Evolutionary conservation across 2,888 invertebrate genomes (phyloP), one percentile per base, ranked within the genome.

Genomic region (Eilema caniola): DNA sequence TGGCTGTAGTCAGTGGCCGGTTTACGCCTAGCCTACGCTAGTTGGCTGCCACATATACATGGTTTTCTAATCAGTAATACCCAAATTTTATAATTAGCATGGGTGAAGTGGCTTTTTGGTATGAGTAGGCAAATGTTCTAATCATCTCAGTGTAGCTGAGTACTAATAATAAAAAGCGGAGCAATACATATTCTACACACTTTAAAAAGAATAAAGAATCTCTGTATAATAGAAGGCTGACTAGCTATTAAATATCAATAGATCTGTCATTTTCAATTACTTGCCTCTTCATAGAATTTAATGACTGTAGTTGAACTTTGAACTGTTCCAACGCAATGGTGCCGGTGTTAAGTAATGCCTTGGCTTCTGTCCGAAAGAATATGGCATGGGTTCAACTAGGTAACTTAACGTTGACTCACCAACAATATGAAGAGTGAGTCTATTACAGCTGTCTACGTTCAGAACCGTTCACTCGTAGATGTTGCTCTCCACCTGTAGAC

Each of bases 241-340:
- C 16, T 24, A 28, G 24, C 28, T 16, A 59, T 28, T 28, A 28
- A 25, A 59, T 37, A 23, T 64, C 25, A 20, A 7, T 60, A 59
- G 61, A 33, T 28, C 59, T 59, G 59, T 59, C 59, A 56, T 53
- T 63, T 60, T 31, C 57, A 62, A 62, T 62, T 62, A 62, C 59
- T 59, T 25, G 59, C 59, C 59, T 59, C 25, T 59, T 59, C 59
- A 59, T 59, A 59, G 59, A 59, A 59, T 59, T 59, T 59, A 59
- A 59, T 59, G 25, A 24, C 16, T 59, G 24, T 59, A 59, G 16
- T 59, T 59, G 59, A 59, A 59, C 59, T 59, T 59, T 59, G 59
- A 59, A 5, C 59, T 59, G n/a, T n/a, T 8, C n/a, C 10, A 53
- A 53, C 28, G 25, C 14, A 28, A 24, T 16, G 5, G 25, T 59